Base-by-base conservation (phyloP, 2,888 invertebrate species). In the Biston betularia region DNA sequence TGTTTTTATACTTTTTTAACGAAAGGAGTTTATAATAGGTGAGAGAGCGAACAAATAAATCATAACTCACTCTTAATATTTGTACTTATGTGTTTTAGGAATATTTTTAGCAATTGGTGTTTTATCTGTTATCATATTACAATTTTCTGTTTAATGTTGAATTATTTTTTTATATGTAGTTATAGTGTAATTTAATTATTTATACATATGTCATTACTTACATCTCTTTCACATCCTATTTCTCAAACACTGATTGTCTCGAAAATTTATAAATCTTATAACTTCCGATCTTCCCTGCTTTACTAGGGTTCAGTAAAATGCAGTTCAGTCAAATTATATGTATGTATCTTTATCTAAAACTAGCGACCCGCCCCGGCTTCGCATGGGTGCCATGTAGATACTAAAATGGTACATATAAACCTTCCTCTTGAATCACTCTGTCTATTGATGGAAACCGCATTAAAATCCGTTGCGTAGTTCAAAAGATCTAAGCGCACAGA, bases 1-100 rank as follows among this genome's bases (percentile, higher is more conserved):
- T 89, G 87, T 86, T 86, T 86, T 82, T 85, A 81, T 82, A 81
- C 80, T 83, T 87, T 86, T 84, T 84, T 84, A 76, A 72, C 49
- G n/a, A 61, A 62, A 66, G 63, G 70, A 73, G 68, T 72, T 69
- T 71, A 64, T 33, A 71, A 63, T 77, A 75, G 75, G 74, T 76
- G 71, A 76, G 73, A 46, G 77, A 72, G 77, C 78, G 78, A 81
- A 75, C 79, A 82, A 79, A 68, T 70, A 75, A 58, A 77, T 79
- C 63, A 70, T 79, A 77, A 77, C 71, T 74, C 69, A 70, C 67
- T 69, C 59, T 69, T 71, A 45, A 74, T 70, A 67, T 71, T 40
- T 65, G 75, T 76, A 75, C 74, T 75, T 75, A 74, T 38, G 59
- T 70, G 56, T 69, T 68, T 72, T 72, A 71, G 65, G 67, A 53